phyloP scores from a whole-genome alignment of 2,113 vertebrate genomes.

The Eudyptes chrysolophus region DNA sequence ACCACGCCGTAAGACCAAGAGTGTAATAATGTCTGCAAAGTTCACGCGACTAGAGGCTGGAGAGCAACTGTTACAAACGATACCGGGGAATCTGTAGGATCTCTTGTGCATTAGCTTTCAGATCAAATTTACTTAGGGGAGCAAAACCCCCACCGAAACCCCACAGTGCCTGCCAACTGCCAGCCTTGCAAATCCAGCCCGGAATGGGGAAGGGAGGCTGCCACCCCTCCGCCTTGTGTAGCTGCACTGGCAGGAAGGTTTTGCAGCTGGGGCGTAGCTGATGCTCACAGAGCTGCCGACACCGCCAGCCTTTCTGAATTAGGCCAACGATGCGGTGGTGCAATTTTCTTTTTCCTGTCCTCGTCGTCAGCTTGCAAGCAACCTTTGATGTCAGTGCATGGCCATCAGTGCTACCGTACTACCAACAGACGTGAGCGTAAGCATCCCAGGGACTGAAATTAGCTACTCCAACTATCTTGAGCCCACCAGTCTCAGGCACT shows the following conservation, averaged over 20 bases:
- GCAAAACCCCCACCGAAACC: fast-evolving
- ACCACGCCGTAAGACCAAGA: fast-evolving
- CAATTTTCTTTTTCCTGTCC: not conserved
- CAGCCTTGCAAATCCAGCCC: not conserved
- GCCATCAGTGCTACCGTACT: not conserved
- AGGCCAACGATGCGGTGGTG: not conserved
- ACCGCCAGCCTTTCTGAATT: not conserved
- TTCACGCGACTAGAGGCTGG: fast-evolving
- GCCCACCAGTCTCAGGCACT: not conserved
- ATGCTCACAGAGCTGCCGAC: not conserved
- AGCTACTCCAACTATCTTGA: fast-evolving
- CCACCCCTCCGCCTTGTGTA: not conserved
- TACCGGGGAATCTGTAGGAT: no score
- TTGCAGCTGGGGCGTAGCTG: not conserved
- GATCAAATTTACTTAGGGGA: fast-evolving
- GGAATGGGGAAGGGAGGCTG: not conserved
- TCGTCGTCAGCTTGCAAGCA: fast-evolving
- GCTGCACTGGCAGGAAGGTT: not conserved
- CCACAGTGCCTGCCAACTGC: not conserved
- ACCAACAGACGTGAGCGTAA: fast-evolving
- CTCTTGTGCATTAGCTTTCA: not conserved
- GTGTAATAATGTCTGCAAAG: fast-evolving
- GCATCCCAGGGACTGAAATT: not conserved
- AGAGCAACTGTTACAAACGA: not conserved
- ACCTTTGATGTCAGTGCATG: not conserved